phyloP scores from a whole-genome alignment of 2,113 vertebrate species.

The Pteruthius melanotis region DNA sequence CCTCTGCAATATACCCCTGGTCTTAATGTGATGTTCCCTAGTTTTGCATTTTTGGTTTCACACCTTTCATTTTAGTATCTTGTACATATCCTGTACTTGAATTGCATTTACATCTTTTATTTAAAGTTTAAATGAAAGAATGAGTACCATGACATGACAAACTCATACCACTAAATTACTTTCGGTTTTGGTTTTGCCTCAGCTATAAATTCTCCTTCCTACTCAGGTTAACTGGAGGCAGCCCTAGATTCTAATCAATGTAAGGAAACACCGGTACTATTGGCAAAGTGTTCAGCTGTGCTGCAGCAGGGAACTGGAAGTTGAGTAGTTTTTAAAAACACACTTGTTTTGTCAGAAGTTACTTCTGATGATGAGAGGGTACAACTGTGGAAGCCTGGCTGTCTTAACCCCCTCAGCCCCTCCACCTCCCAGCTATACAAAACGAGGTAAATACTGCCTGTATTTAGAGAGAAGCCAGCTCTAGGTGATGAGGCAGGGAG shows the following conservation, averaged over 20 bases:
- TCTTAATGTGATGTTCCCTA: background rate
- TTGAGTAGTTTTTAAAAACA: background rate
- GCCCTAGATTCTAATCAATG: background rate
- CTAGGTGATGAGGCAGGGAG: background rate
- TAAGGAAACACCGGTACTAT: background rate
- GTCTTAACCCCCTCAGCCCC: background rate
- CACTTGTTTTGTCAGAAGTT: background rate
- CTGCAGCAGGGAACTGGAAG: background rate
- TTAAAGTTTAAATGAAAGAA: background rate
- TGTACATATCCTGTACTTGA: background rate
- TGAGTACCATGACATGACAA: background rate
- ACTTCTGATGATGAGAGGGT: fast-evolving
- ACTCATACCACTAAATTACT: background rate
- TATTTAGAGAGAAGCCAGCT: background rate
- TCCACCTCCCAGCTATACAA: background rate
- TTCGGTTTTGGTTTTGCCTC: background rate
- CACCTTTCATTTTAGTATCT: background rate
- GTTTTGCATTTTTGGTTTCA: background rate
- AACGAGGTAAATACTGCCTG: background rate
- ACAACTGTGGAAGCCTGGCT: background rate
- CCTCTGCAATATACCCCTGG: background rate
- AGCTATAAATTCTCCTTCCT: background rate
- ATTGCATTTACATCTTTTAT: background rate
- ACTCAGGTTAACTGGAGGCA: background rate
- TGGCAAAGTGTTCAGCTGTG: background rate